phyloP scores from a whole-genome alignment of 2,888 invertebrate genomes.

The Dicyrtomina minuta region DNA sequence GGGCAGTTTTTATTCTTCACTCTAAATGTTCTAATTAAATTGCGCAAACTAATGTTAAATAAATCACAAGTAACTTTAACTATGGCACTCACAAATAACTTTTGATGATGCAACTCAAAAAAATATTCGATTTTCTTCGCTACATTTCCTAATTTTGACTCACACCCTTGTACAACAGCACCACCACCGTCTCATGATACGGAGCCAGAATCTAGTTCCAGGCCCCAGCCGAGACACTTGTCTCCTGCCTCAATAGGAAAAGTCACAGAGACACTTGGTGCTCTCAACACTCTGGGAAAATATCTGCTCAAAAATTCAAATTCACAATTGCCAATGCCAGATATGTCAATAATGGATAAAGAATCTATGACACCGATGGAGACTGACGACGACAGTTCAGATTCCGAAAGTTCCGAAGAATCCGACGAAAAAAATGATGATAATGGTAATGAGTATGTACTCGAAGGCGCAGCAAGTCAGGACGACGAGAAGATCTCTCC shows the following conservation, averaged over 20 bases:
- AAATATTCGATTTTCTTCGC: too few relatives aligned
- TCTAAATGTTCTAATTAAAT: too few relatives aligned
- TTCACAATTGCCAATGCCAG: too few relatives aligned
- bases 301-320: slow-evolving; percentile 80
- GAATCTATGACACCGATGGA: neutral
- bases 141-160: too few relatives aligned
- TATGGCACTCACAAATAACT: too few relatives aligned
- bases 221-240: slow-evolving; percentile 40
- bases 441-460: slow-evolving; percentile 19
- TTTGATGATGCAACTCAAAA: too few relatives aligned
- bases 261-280: slow-evolving; percentile 67
- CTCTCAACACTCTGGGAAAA: slow-evolving; percentile 82
- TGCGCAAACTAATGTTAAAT: too few relatives aligned
- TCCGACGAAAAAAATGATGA: slow-evolving; percentile 17
- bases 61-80: too few relatives aligned
- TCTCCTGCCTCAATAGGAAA: slow-evolving; percentile 50
- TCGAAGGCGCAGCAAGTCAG: slow-evolving; percentile 12
- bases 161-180: too few relatives aligned
- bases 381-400: neutral
- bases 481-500: slow-evolving; percentile 29
- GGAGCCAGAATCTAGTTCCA: slow-evolving; percentile 11
- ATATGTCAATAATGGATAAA: too few relatives aligned
- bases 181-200: too few relatives aligned
- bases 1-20: too few relatives aligned
- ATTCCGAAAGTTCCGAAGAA: neutral